These are phyloP conservation scores for Sebastes oblongus DNA, from an alignment of 2,797 vertebrate genomes.

Conservation along the genomic window DNA sequence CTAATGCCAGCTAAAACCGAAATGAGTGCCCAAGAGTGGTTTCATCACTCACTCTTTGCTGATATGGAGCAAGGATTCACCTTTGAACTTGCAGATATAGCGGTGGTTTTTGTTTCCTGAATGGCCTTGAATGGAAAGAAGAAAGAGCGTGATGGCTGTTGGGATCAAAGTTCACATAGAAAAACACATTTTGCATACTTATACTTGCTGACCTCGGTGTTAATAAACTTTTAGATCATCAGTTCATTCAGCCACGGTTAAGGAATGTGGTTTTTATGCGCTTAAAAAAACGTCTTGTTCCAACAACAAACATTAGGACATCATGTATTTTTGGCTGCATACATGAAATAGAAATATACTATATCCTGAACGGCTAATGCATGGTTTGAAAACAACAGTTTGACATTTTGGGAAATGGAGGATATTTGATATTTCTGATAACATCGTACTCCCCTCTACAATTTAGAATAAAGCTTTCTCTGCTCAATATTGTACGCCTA, in stretches of 20 bases:
- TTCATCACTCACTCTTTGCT: conserved; percentile 45
- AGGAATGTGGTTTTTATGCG: neutral
- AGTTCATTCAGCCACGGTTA: neutral
- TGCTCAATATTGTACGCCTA: neutral
- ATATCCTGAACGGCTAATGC: neutral
- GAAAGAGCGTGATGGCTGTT: neutral
- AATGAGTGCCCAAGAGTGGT: conserved; percentile 64
- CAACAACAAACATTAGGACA: neutral
- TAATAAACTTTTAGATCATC: neutral
- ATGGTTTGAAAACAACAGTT: neutral
- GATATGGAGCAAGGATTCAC: conserved; percentile 43
- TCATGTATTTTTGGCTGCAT: no score
- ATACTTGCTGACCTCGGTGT: neutral
- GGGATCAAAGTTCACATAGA: conserved; percentile 7
- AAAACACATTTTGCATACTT: conserved; percentile 7
- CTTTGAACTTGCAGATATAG: conserved; percentile 35
- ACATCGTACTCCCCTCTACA: neutral
- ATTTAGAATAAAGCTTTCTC: neutral
- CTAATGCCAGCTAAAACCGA: conserved; percentile 70
- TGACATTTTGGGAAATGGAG: neutral
- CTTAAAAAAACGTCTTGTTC: neutral
- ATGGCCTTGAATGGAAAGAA: conserved; percentile 30
- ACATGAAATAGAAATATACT: neutral
- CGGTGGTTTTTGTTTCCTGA: conserved; percentile 9
- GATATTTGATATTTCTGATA: neutral